Evolutionary conservation across 1,140 invertebrate genomes (phyloP), one percentile per base, ranked within the genome.

Genomic region (Oncopodura yosiiana): DNA sequence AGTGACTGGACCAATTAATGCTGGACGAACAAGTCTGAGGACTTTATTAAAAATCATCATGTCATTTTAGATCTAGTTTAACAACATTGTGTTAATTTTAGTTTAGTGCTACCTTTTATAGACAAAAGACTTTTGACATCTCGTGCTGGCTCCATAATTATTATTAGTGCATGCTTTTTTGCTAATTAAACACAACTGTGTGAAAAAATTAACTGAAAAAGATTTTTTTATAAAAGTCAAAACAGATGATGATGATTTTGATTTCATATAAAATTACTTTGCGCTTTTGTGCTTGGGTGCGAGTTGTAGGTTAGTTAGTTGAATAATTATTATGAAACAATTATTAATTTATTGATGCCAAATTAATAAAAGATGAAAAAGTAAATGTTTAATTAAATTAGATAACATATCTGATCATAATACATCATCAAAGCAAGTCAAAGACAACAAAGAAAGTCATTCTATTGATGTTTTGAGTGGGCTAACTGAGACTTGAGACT

Each of bases 1-100:
- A 49, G 87, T 81, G 60, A 84, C 74, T 23, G 83, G 82, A 66
- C 80, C 83, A 54, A 85, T 80, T 56, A 95, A 74, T 27, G 84
- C 84, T 14, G 91, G 91, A 65, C 87, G 79, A 21, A 90, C 91
- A 42, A 95, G 74, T 58, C 92, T 77, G 87, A 96, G 94, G 29
- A 46, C 32, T 14, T 18, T 26, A n/a, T 9, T 16, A 4, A 44
- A 32, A 23, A 50, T 42, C 4, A 16, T 37, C 21, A 37, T 3
- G 19, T 14, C 16, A 41, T 41, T 41, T 8, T 6, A 11, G 16
- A 12, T 8, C 5, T 16, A 19, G 16, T 41, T 41, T 41, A n/a
- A n/a, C n/a, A n/a, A n/a, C n/a, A n/a, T n/a, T 38, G 24, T 34
- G 19, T 32, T 2, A 18, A 16, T 19, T 44, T 14, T 34, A n/a